Percentiles rank a stretch among this genome's conserved stretches.
These are phyloP conservation scores for Geotria australis DNA, from an alignment of 2,797 vertebrate genomes.

Conservation along the genomic window DNA sequence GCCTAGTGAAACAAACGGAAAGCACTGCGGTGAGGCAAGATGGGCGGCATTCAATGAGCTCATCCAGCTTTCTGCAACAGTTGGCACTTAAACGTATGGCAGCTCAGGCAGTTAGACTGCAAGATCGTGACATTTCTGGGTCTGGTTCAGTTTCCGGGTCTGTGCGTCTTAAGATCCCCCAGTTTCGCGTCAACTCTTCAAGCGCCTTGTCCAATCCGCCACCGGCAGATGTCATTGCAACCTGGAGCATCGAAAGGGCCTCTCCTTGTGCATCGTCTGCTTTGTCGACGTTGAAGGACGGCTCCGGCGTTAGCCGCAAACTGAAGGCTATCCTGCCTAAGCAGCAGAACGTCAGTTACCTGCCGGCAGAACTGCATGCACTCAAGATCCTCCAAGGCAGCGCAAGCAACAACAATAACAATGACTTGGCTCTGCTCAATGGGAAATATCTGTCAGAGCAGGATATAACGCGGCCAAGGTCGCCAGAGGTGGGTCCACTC, in stretches of 20 bases:
- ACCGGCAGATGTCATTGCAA: too few relatives aligned
- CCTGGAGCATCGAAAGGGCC: background rate
- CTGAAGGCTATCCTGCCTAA: constrained; percentile 53
- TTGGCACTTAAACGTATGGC: constrained; percentile 57
- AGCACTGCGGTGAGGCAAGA: constrained; percentile 2
- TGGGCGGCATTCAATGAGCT: constrained; percentile 46
- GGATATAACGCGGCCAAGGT: too few relatives aligned
- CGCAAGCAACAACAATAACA: background rate
- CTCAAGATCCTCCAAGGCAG: background rate
- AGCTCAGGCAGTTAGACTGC: constrained; percentile 9
- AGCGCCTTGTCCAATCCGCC: too few relatives aligned
- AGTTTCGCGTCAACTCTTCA: too few relatives aligned
- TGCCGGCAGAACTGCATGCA: background rate
- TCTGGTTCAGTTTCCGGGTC: too few relatives aligned
- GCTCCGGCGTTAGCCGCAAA: constrained; percentile 14
- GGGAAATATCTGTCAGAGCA: background rate
- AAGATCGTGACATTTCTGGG: too few relatives aligned
- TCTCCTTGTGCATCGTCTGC: background rate
- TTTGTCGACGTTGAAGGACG: background rate
- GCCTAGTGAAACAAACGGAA: too few relatives aligned
- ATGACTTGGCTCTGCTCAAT: background rate
- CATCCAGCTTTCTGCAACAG: constrained; percentile 60
- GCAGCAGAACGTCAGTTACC: constrained; percentile 20
- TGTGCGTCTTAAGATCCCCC: too few relatives aligned
- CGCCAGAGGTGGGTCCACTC: too few relatives aligned